These are phyloP conservation scores for Dendrocopos noguchii DNA, from an alignment of 2,113 vertebrate species.

Conservation along the genomic window DNA sequence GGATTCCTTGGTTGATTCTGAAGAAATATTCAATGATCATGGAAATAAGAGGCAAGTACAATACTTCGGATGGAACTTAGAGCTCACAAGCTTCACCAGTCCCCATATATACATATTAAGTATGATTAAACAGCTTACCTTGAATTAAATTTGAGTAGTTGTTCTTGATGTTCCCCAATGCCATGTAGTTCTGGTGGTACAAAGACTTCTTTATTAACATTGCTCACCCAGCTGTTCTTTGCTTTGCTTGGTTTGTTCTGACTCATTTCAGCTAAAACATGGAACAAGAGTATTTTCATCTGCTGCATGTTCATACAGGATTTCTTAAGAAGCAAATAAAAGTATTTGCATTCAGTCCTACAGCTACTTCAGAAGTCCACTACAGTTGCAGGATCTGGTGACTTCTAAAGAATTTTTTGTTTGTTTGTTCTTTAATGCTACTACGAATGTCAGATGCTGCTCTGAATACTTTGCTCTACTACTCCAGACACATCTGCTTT, in stretches of 20 bases:
- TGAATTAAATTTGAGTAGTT: slow-evolving; percentile 2
- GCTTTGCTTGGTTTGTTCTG: slow-evolving; percentile 70
- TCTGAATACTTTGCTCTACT: background rate
- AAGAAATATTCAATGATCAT: background rate
- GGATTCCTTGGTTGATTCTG: background rate
- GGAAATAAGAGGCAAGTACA: background rate
- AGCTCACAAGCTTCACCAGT: background rate
- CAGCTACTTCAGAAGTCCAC: background rate
- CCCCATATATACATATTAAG: background rate
- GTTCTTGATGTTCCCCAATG: slow-evolving; percentile 70
- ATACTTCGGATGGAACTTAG: background rate
- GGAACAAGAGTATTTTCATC: slow-evolving; percentile 33
- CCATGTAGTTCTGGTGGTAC: slow-evolving; percentile 77
- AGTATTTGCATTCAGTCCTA: background rate
- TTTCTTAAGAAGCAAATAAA: background rate
- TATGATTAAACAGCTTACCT: slow-evolving; percentile 72
- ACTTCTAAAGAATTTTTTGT: background rate
- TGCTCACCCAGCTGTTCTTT: slow-evolving; percentile 83
- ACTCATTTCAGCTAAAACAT: slow-evolving; percentile 82
- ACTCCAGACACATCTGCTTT: background rate
- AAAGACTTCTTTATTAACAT: slow-evolving; percentile 79
- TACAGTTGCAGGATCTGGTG: background rate
- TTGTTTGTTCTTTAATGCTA: background rate
- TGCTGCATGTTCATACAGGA: background rate
- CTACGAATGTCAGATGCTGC: background rate